Evolutionary conservation across 2,113 vertebrate genomes (phyloP).

Genomic region (Lophura nycthemera): DNA sequence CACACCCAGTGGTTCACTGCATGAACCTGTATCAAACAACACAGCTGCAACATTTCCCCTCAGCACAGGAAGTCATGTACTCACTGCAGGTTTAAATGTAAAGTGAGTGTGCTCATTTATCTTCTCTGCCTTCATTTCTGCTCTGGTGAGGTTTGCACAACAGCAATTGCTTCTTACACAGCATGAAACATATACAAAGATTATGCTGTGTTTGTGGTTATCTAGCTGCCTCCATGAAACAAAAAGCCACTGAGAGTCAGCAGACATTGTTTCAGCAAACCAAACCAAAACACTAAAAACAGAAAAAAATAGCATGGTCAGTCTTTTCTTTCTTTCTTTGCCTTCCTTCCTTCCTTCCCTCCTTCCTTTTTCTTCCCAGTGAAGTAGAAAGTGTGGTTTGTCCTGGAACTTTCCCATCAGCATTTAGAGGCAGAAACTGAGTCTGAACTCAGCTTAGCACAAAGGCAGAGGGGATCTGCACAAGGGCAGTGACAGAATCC

Average conservation of each 20-base stretch:
- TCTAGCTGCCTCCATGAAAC: not conserved
- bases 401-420: not conserved
- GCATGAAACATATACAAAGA: not conserved
- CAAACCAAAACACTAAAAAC: rapidly evolving
- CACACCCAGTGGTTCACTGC: not conserved
- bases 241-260: not conserved
- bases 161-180: not conserved
- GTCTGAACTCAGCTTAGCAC: not conserved
- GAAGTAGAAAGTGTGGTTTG: not conserved
- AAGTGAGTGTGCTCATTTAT: not conserved
- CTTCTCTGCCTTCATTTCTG: not conserved
- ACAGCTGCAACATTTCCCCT: not conserved
- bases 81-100: not conserved
- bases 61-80: not conserved
- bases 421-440: not conserved
- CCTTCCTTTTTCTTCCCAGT: not conserved
- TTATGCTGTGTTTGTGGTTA: not conserved
- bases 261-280: not conserved
- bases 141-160: not conserved
- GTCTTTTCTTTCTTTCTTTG: not conserved
- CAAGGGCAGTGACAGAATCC: not conserved
- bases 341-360: not conserved
- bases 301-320: not conserved
- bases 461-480: not conserved
- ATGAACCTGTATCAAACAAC: not conserved